These are phyloP conservation scores for Callyntrura guangdongensis DNA, from an alignment of 2,888 invertebrate genomes.

Conservation along the genomic window DNA sequence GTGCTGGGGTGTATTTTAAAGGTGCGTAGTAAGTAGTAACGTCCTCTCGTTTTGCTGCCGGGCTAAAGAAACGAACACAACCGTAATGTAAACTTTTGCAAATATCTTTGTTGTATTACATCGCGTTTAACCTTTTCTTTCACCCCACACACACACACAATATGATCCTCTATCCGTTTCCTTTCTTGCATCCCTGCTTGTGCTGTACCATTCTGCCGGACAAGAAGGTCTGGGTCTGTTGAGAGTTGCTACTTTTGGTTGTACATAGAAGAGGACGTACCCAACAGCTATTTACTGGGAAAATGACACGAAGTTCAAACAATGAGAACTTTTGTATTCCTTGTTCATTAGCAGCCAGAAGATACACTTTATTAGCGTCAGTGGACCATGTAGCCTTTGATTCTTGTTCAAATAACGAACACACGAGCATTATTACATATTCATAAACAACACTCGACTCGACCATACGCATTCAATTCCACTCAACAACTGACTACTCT, in stretches of 20 bases:
- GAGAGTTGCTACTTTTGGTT: background rate
- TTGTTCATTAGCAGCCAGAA: slow-evolving; percentile 68
- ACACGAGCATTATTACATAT: background rate
- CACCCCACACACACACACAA: background rate
- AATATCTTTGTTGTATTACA: slow-evolving; percentile 55
- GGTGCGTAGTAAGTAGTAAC: too few species aligned
- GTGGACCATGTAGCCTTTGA: slow-evolving; percentile 44
- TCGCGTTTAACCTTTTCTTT: slow-evolving; percentile 43
- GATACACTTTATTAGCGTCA: slow-evolving; percentile 56
- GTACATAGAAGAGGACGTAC: slow-evolving; percentile 10
- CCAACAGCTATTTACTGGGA: slow-evolving; percentile 70
- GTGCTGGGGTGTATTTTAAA: too few species aligned
- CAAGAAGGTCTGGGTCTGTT: background rate
- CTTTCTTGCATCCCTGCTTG: background rate
- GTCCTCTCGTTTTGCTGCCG: background rate
- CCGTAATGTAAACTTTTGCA: slow-evolving; percentile 10
- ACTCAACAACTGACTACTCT: background rate
- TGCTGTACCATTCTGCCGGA: background rate
- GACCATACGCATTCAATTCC: background rate
- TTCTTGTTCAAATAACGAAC: slow-evolving; percentile 46
- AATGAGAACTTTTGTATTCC: slow-evolving; percentile 69
- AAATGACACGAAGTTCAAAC: slow-evolving; percentile 69
- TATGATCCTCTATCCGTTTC: background rate
- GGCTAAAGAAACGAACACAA: background rate
- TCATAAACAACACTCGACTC: background rate